Evolutionary conservation across 2,113 vertebrate genomes (phyloP).

Genomic region (Corythoichthys haematopterus): DNA sequence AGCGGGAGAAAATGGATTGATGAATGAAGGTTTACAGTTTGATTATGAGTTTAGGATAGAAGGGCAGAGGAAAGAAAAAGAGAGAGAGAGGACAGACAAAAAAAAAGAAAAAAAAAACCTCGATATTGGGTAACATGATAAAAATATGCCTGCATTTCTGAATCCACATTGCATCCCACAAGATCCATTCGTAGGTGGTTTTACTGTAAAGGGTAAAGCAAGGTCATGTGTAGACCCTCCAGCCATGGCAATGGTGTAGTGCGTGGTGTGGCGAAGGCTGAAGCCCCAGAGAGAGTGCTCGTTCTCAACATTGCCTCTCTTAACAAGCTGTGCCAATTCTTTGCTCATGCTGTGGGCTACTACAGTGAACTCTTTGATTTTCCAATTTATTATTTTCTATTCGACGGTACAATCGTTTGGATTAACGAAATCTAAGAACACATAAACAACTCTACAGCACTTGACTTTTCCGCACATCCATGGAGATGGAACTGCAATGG

Average conservation of each 20-base stretch:
- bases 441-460: not conserved
- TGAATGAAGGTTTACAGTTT: no score
- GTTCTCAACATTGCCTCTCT: slow-evolving; percentile 15
- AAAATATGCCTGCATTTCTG: not conserved
- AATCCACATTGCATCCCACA: not conserved
- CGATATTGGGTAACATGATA: no score
- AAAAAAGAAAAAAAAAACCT: no score
- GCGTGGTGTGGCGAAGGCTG: slow-evolving; percentile 43
- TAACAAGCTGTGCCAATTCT: slow-evolving; percentile 48
- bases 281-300: slow-evolving; percentile 31
- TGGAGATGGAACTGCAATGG: slow-evolving; percentile 46
- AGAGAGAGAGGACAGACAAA: no score
- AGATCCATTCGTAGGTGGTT: slow-evolving; percentile 59
- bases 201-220: slow-evolving; percentile 16
- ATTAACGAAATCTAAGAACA: not conserved
- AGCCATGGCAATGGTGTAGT: slow-evolving; percentile 29
- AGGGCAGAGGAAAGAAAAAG: no score
- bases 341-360: slow-evolving; percentile 37
- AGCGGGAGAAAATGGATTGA: no score
- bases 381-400: slow-evolving; percentile 56
- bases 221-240: slow-evolving; percentile 25
- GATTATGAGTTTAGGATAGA: no score
- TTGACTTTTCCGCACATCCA: slow-evolving; percentile 17
- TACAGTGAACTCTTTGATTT: slow-evolving; percentile 57
- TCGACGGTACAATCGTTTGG: slow-evolving; percentile 5